Base-by-base conservation (phyloP, 1,140 invertebrate species). In the Goniozus legneri region DNA sequence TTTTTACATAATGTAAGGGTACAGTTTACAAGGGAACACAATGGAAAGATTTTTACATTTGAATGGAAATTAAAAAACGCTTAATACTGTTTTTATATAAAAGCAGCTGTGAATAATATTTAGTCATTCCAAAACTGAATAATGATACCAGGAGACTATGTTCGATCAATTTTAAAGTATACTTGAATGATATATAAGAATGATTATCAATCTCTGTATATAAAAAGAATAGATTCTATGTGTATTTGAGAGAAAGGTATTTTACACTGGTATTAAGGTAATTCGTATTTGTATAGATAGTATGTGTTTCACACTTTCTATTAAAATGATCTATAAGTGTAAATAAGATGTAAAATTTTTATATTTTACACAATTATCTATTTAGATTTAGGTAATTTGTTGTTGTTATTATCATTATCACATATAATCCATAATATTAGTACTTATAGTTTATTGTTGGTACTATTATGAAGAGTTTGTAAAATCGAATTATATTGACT, bases 261-360 rank as follows among this genome's bases (percentile, higher is more conserved):
- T 43, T 30, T 47, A 15, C 22, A 19, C 15, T 10, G 33, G 33
- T 45, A 22, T 38, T 44, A 40, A 51, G 30, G 35, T 55, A 31
- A 51, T 19, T 38, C 47, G 35, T 44, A 39, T 44, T 55, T 38
- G 20, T 22, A 47, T 52, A 50, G 37, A 50, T 44, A 49, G 13
- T 36, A 41, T 42, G 20, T 44, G 42, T 48, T 48, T 43, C n/a
- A 44, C 27, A 44, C 35, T 51, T 55, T 54, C 49, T 54, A n/a
- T n/a, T n/a, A n/a, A n/a, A n/a, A n/a, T n/a, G 52, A 50, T 44
- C 40, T 55, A 45, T 31, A 45, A 39, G 22, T 7, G 37, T 32
- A 47, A 46, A 46, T 32, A 37, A 46, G 35, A 35, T 50, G 20
- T 18, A 40, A 47, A 48, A 43, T 55, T 47, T 39, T 50, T 40